A percentile compares a stretch with the other conserved stretches of the same genome.
Evolutionary conservation across 2,888 invertebrate genomes (phyloP).

Genomic region (Gari tellinella): DNA sequence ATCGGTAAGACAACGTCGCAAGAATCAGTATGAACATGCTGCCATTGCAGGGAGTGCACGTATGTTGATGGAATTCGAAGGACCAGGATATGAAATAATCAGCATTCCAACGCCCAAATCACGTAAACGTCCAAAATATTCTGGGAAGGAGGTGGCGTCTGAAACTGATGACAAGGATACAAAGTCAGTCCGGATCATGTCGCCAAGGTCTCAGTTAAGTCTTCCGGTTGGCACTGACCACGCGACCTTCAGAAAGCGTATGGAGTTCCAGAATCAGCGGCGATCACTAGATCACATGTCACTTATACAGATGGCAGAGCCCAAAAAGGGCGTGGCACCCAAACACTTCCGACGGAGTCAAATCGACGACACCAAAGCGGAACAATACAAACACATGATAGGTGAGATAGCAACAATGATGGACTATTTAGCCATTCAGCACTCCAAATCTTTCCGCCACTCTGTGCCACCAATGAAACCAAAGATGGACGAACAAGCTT

Average conservation of each 20-base stretch:
- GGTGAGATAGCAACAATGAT: conserved; percentile 68
- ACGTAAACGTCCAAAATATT: too few relatives aligned
- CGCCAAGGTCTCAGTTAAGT: conserved; percentile 37
- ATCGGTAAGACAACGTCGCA: conserved; percentile 42
- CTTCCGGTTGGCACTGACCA: conserved; percentile 20
- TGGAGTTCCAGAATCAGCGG: background rate
- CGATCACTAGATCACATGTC: conserved; percentile 53
- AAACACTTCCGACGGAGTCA: conserved; percentile 68
- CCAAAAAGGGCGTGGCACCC: conserved; percentile 55
- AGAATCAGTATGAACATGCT: conserved; percentile 58
- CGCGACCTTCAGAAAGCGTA: conserved; percentile 5
- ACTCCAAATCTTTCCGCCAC: conserved; percentile 73
- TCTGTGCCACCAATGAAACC: conserved; percentile 64
- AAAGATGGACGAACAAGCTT: conserved; percentile 28
- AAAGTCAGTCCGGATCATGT: conserved; percentile 44
- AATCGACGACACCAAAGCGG: conserved; percentile 64
- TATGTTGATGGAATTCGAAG: conserved; percentile 58
- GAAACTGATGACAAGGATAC: conserved; percentile 9
- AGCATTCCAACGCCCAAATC: conserved; percentile 36
- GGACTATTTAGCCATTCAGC: conserved; percentile 70
- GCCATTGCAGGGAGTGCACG: conserved; percentile 66
- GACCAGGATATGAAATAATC: conserved; percentile 50
- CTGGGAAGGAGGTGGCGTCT: background rate
- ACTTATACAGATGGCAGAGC: conserved; percentile 64
- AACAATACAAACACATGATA: conserved; percentile 58